A percentile compares a stretch with the other conserved stretches of the same genome.
Conservation (phyloP, 2,797 vertebrate genomes). For the Acanthopagrus latus region DNA sequence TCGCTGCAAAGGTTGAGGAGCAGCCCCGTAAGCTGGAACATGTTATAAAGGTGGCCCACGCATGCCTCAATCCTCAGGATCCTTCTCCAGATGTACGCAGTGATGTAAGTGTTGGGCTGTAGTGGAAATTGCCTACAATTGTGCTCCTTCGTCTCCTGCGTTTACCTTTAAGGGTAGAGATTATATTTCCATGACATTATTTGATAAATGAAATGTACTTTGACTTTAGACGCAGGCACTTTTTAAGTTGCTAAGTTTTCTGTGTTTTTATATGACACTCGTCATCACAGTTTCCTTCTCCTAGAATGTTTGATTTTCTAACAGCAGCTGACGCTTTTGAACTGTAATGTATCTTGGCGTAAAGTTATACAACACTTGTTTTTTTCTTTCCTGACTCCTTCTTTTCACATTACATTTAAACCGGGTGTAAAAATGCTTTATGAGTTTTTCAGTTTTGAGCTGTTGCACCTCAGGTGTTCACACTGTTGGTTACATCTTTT, state of each 20-base stretch:
- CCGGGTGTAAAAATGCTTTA: not conserved
- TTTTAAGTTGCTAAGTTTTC: not conserved
- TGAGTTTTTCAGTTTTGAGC: constrained; percentile 16
- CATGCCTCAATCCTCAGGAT: constrained; percentile 93
- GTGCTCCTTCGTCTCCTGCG: not conserved
- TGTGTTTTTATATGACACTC: not conserved
- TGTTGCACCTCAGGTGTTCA: not conserved
- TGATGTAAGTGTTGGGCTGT: constrained; percentile 84
- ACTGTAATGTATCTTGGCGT: not conserved
- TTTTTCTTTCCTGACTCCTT: constrained; percentile 20
- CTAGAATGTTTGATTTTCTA: constrained; percentile 2
- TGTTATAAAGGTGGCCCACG: constrained; percentile 94
- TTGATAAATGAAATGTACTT: not conserved
- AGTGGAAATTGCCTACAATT: not conserved
- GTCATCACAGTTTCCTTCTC: constrained; percentile 1
- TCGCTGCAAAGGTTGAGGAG: constrained; percentile 96
- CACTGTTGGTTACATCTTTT: constrained; percentile 21
- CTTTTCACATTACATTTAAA: constrained; percentile 1
- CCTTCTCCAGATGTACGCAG: constrained; percentile 91
- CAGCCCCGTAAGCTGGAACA: constrained; percentile 95
- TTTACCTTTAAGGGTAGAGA: not conserved
- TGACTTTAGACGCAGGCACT: not conserved
- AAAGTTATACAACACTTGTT: not conserved
- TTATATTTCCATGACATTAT: not conserved
- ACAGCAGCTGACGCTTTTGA: not conserved